These are phyloP conservation scores for Drosophila lacicola DNA, from an alignment of 2,888 invertebrate species.

Conservation along the genomic window DNA sequence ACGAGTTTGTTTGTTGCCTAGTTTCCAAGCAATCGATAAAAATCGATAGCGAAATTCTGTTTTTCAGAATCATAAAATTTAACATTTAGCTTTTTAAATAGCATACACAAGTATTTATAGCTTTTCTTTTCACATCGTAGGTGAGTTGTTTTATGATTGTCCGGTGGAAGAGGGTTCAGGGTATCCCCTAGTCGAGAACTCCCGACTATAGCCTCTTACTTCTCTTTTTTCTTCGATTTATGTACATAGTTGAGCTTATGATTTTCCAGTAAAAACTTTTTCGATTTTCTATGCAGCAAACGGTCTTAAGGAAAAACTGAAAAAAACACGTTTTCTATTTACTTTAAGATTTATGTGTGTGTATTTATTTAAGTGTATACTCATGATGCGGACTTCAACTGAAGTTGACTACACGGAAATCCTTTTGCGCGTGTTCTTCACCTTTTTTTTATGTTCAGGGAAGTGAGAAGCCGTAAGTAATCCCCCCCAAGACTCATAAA, in stretches of 20 bases:
- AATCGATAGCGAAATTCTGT: too few species aligned
- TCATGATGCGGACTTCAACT: not conserved
- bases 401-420: slow-evolving; percentile 41
- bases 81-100: too few species aligned
- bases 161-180: too few species aligned
- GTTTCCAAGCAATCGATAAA: too few species aligned
- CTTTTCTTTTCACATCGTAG: too few species aligned
- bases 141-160: too few species aligned
- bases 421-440: slow-evolving; percentile 37
- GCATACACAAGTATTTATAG: too few species aligned
- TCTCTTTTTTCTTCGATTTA: too few species aligned
- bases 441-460: slow-evolving; percentile 10
- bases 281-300: not conserved
- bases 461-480: slow-evolving; percentile 51
- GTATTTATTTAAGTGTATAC: not conserved
- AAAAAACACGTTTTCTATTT: slow-evolving; percentile 10
- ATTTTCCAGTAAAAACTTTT: not conserved
- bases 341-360: slow-evolving; percentile 7
- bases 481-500: slow-evolving; percentile 42
- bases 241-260: not conserved
- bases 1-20: too few species aligned
- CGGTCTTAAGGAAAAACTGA: not conserved
- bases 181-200: too few species aligned
- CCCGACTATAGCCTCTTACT: too few species aligned
- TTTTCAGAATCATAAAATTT: too few species aligned